These are phyloP conservation scores for Phallusia fumigata DNA, from an alignment of 23 tunicate genomes.

Conservation along the genomic window DNA sequence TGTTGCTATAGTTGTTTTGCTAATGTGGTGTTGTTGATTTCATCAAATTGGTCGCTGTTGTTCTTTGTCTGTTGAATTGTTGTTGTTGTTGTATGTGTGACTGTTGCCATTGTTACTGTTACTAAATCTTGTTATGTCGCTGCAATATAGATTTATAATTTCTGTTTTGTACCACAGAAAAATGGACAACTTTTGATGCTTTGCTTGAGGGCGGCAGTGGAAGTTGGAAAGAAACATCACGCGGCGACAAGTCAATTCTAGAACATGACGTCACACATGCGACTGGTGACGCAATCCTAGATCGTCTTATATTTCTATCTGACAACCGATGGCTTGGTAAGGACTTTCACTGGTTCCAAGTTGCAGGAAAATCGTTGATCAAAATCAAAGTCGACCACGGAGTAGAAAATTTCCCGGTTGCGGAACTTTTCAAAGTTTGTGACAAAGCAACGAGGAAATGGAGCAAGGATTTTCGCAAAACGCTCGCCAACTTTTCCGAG, in stretches of 20 bases:
- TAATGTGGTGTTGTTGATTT: too few relatives aligned
- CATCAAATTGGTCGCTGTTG: too few relatives aligned
- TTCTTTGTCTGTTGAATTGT: too few relatives aligned
- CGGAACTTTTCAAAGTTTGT: background rate
- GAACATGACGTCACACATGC: constrained; percentile 1
- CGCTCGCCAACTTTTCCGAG: background rate
- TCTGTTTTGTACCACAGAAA: too few relatives aligned
- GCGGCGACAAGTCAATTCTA: background rate
- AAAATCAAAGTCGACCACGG: background rate
- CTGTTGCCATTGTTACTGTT: too few relatives aligned
- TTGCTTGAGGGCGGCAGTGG: background rate
- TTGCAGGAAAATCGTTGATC: background rate
- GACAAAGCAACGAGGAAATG: background rate
- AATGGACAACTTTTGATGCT: background rate
- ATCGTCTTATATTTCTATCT: constrained; percentile 2
- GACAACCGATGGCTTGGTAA: background rate
- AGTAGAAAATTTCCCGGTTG: background rate
- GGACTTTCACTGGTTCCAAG: background rate
- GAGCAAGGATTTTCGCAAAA: background rate
- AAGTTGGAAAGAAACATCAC: background rate
- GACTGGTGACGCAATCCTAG: background rate
- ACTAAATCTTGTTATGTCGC: too few relatives aligned
- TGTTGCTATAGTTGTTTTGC: too few relatives aligned
- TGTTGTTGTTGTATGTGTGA: too few relatives aligned
- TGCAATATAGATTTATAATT: too few relatives aligned